Evolutionary conservation across 1,140 invertebrate species (phyloP), one percentile per base, ranked within the genome.

Genomic region (Trichonephila inaurata): DNA sequence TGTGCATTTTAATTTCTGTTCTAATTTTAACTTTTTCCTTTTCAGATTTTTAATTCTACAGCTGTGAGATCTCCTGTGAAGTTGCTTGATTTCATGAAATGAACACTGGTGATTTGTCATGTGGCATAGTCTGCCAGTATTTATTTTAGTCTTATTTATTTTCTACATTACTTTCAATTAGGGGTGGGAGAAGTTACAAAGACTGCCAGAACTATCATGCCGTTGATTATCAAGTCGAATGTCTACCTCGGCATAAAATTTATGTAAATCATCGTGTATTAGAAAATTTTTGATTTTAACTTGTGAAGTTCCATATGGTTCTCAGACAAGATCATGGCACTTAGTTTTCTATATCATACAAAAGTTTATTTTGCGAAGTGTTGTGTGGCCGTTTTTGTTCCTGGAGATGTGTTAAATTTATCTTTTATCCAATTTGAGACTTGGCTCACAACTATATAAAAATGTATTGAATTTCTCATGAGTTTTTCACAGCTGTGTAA

Each of bases 401-500:
- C 64, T 21, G 40, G 40, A 44, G 88, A 40, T 66, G 21, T 58
- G 44, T 58, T 24, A 85, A 85, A 85, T 60, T 24, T 24, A 85
- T 77, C 28, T 77, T 77, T 77, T 77, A 77, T 33, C 33, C 72
- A 77, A 33, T 28, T 77, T 77, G 72, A 77, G 72, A 77, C 72
- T 40, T 77, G 72, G 16, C 72, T 28, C 51, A 19, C 58, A 60
- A 61, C 44, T 69, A 24, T n/a, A 10, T 16, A 6, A 62, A 66
- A 69, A 69, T 51, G 1, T 51, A 51, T 40, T 16, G 2, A 85
- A 24, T 60, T 85, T 21, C 51, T 60, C 51, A 28, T 40, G 33
- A 88, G 86, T 33, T 44, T 92, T 92, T 93, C 92, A 82, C 86
- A 61, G 92, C 92, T 93, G 92, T 93, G 92, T 93, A 93, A 93